phyloP scores from a whole-genome alignment of 1,140 invertebrate species.

The Trachymyrmex cornetzi region DNA sequence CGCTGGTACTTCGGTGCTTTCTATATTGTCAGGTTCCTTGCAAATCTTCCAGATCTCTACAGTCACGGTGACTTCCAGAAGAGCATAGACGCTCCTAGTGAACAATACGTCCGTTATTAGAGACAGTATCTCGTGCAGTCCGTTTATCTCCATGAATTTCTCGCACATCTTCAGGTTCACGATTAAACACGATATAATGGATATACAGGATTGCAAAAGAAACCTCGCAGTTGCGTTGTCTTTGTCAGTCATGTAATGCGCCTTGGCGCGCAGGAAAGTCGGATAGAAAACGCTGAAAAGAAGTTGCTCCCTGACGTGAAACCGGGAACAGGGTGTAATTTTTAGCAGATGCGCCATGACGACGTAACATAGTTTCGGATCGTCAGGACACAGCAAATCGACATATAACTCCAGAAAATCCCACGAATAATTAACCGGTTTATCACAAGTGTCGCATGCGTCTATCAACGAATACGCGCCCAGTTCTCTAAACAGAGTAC shows the following conservation, averaged over 20 bases:
- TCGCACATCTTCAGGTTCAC: constrained; percentile 87
- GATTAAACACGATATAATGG: constrained; percentile 88
- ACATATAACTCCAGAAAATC: constrained; percentile 88
- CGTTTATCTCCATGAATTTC: constrained; percentile 88
- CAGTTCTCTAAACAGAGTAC: constrained; percentile 88
- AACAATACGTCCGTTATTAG: constrained; percentile 87
- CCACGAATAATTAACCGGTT: constrained; percentile 84
- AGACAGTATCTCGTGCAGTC: constrained; percentile 87
- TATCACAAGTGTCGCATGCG: constrained; percentile 78
- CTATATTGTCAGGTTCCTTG: background rate
- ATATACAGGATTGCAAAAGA: constrained; percentile 88
- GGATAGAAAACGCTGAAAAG: constrained; percentile 89
- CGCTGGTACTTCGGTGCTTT: constrained; percentile 80
- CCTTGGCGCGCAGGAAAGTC: constrained; percentile 88
- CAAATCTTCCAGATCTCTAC: constrained; percentile 87
- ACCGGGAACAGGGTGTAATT: constrained; percentile 87
- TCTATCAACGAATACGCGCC: constrained; percentile 83
- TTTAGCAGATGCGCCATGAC: constrained; percentile 88
- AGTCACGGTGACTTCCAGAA: constrained; percentile 89
- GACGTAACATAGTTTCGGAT: constrained; percentile 87
- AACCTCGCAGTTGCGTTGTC: constrained; percentile 87
- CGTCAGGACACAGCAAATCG: constrained; percentile 87
- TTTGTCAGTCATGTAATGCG: constrained; percentile 82
- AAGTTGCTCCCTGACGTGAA: constrained; percentile 87
- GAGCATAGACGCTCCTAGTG: constrained; percentile 88